Conservation (phyloP, 2,113 vertebrate species). For the Melanocharis versteri region DNA sequence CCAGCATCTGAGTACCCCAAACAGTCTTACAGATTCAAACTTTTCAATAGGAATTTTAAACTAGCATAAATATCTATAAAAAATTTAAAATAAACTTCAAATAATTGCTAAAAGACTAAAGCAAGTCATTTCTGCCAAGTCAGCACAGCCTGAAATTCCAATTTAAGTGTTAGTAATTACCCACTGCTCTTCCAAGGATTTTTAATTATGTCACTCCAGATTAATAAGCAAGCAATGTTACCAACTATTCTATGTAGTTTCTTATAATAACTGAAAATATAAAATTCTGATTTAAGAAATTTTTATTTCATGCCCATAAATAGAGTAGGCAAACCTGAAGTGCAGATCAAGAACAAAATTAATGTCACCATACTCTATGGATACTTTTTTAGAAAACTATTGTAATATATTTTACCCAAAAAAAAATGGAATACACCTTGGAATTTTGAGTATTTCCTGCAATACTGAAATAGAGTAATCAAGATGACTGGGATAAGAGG, state of each 20-base stretch:
- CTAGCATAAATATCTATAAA: neutral
- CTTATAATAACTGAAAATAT: neutral
- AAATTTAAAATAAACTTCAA: neutral
- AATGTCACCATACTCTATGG: neutral
- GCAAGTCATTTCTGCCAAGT: neutral
- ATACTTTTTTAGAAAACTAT: neutral
- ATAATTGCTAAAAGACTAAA: neutral
- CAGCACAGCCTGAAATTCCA: neutral
- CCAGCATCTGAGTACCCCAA: neutral
- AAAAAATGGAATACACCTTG: neutral
- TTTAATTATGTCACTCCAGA: neutral
- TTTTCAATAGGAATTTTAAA: neutral
- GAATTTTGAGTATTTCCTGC: neutral
- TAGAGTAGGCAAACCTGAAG: neutral
- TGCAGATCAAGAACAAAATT: neutral
- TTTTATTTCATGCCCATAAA: neutral
- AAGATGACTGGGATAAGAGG: neutral
- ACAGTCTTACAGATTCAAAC: neutral
- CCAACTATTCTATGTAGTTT: neutral
- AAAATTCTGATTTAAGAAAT: neutral
- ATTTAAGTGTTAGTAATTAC: neutral
- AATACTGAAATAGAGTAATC: neutral
- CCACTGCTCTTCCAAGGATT: neutral
- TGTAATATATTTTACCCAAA: neutral
- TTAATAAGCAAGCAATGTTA: neutral